These are phyloP conservation scores for Fistularia tabacaria DNA, from an alignment of 2,797 vertebrate species.

Conservation along the genomic window DNA sequence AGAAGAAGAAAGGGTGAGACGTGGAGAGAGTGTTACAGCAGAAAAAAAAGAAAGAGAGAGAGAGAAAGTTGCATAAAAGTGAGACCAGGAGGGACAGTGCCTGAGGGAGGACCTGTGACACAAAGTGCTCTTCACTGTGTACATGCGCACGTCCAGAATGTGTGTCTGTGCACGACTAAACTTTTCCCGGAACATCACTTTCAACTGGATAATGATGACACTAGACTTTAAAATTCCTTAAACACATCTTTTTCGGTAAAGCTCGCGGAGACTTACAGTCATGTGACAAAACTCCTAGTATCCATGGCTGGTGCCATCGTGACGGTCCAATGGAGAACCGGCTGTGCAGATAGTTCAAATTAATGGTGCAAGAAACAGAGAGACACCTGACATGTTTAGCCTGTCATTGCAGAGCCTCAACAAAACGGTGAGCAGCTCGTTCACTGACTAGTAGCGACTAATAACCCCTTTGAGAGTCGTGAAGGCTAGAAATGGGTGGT, in stretches of 20 bases:
- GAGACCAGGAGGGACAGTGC: slow-evolving; percentile 64
- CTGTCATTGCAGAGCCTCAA: background rate
- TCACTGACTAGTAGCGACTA: too few species aligned
- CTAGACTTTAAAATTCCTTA: slow-evolving; percentile 15
- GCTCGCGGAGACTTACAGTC: slow-evolving; percentile 61
- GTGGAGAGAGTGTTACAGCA: slow-evolving; percentile 76
- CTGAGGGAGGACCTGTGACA: slow-evolving; percentile 62
- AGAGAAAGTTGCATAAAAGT: slow-evolving; percentile 57
- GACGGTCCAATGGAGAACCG: slow-evolving; percentile 59
- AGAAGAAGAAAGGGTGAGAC: slow-evolving; percentile 70
- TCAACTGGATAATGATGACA: slow-evolving; percentile 70
- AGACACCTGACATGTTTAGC: slow-evolving; percentile 27
- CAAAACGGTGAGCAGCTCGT: background rate
- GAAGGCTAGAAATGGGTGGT: too few species aligned
- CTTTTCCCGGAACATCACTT: slow-evolving; percentile 63
- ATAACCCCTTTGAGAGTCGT: too few species aligned
- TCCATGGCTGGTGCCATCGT: slow-evolving; percentile 60
- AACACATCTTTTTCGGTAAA: slow-evolving; percentile 1
- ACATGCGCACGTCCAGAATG: slow-evolving; percentile 59
- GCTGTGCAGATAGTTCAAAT: slow-evolving; percentile 61
- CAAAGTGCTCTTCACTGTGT: slow-evolving; percentile 62
- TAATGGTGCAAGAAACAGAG: slow-evolving; percentile 42
- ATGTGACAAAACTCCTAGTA: slow-evolving; percentile 59
- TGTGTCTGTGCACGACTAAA: slow-evolving; percentile 53
- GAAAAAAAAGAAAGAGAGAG: slow-evolving; percentile 31